Percentiles rank a stretch among this genome's conserved stretches.
Evolutionary conservation across 2,888 invertebrate species (phyloP).

Genomic region (Macrophya alboannulata): DNA sequence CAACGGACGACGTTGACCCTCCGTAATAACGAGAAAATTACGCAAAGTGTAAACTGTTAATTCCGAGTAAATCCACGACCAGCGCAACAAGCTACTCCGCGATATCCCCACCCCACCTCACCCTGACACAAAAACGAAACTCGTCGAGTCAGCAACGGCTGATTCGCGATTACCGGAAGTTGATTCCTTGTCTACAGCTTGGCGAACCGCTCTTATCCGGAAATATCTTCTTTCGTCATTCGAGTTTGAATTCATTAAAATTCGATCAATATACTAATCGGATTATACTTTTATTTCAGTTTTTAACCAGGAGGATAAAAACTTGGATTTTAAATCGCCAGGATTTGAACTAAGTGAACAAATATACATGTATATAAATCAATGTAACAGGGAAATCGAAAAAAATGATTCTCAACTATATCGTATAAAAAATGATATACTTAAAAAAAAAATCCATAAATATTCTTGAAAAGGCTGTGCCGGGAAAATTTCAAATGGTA

Average conservation of each 20-base stretch:
- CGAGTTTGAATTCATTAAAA: background rate
- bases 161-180: constrained; percentile 23
- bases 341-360: too few species aligned
- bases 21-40: constrained; percentile 24
- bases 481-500: background rate
- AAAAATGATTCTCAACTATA: background rate
- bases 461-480: background rate
- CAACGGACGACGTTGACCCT: constrained; percentile 1
- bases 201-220: background rate
- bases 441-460: background rate
- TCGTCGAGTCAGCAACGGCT: constrained; percentile 9
- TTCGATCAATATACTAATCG: background rate
- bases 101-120: background rate
- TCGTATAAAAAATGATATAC: background rate
- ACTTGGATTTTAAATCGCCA: too few species aligned
- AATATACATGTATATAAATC: background rate
- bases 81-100: constrained; percentile 5
- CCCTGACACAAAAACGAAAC: background rate
- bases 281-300: background rate
- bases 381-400: too few species aligned
- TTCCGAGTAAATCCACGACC: constrained; percentile 36
- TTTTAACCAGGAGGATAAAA: background rate
- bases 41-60: constrained; percentile 19
- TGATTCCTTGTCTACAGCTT: background rate
- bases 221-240: background rate